phyloP scores from a whole-genome alignment of 2,888 invertebrate species.

The Acronicta psi region DNA sequence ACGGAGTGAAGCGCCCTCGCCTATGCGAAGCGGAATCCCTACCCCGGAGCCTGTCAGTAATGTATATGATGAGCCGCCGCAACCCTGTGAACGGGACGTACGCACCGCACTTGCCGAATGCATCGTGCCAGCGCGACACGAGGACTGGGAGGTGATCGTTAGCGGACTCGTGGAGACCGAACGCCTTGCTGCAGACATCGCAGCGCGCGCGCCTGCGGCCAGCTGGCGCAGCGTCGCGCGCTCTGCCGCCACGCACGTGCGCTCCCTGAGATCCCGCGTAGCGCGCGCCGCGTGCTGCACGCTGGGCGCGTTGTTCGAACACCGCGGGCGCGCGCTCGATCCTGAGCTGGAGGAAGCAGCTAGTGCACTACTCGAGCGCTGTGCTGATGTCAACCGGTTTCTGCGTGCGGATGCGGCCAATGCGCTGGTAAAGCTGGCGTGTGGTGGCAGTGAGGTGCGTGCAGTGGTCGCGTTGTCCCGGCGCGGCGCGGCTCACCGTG shows the following conservation, averaged over 20 bases:
- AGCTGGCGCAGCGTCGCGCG: conserved; percentile 91
- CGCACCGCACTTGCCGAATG: conserved; percentile 80
- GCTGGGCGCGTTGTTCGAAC: conserved; percentile 93
- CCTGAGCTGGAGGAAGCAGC: conserved; percentile 96
- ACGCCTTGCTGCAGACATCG: conserved; percentile 91
- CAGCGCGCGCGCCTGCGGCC: conserved; percentile 91
- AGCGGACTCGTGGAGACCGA: conserved; percentile 92
- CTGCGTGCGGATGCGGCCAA: conserved; percentile 96
- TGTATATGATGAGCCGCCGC: conserved; percentile 58
- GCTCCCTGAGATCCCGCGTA: conserved; percentile 97
- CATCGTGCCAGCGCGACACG: conserved; percentile 89
- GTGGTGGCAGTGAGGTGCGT: conserved; percentile 92
- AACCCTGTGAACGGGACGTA: conserved; percentile 72
- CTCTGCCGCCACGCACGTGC: conserved; percentile 93
- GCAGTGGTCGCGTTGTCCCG: conserved; percentile 91
- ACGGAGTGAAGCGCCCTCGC: conserved; percentile 61
- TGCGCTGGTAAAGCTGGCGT: conserved; percentile 95
- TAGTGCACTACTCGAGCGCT: conserved; percentile 94
- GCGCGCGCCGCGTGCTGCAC: conserved; percentile 96
- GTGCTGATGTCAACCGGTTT: conserved; percentile 98
- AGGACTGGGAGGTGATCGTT: conserved; percentile 95
- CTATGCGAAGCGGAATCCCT: conserved; percentile 64
- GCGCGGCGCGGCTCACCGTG: conserved; percentile 94
- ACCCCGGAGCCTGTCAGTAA: conserved; percentile 69
- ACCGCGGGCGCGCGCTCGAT: conserved; percentile 88